Percentiles rank a stretch among this genome's conserved stretches.
phyloP scores from a whole-genome alignment of 2,113 vertebrate genomes.

The Acinonyx jubatus region DNA sequence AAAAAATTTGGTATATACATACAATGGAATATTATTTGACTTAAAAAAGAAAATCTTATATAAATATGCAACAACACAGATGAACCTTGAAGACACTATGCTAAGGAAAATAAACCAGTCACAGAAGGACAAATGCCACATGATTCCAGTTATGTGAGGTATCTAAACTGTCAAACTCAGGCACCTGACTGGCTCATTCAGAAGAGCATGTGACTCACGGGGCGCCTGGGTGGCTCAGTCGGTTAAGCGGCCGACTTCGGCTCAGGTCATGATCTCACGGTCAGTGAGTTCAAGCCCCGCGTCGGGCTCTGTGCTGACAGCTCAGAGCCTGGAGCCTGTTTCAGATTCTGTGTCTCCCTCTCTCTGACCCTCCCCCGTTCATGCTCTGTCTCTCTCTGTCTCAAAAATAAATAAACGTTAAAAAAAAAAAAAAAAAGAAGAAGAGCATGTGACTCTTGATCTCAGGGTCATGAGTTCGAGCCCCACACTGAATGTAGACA shows the following conservation, averaged over 20 bases:
- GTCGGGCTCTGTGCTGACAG: no score
- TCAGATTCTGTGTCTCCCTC: no score
- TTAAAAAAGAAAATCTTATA: background rate
- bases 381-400: no score
- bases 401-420: no score
- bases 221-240: no score
- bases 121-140: background rate
- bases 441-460: background rate
- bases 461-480: background rate
- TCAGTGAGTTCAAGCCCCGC: no score
- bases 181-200: background rate
- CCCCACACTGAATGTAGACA: background rate
- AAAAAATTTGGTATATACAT: background rate
- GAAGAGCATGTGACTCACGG: background rate
- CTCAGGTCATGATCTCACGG: no score
- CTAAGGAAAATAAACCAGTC: background rate
- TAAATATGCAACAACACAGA: background rate
- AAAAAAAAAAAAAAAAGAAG: no score
- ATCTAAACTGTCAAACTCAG: background rate
- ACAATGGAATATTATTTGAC: background rate
- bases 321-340: no score
- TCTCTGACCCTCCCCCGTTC: no score
- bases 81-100: background rate
- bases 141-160: background rate
- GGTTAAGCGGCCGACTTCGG: no score